Evolutionary conservation across 2,888 invertebrate genomes (phyloP).

Genomic region (Eutolmus rufibarbis): DNA sequence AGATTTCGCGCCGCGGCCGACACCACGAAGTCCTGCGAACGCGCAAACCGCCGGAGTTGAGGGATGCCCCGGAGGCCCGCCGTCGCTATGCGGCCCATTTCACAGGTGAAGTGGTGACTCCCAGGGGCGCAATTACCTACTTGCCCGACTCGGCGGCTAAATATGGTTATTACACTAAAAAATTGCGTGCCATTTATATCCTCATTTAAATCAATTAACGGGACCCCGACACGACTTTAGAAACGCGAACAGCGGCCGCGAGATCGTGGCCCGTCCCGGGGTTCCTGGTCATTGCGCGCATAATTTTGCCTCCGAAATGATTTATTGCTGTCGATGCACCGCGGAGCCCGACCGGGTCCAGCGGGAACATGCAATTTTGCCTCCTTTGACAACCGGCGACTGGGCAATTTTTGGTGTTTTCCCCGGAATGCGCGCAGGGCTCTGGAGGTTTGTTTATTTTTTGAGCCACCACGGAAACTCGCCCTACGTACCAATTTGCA

Average conservation of each 20-base stretch:
- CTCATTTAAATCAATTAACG: conserved; percentile 48
- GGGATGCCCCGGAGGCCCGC: background rate
- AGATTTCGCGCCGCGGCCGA: background rate
- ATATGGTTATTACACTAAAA: conserved; percentile 42
- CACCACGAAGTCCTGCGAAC: background rate
- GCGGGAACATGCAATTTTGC: conserved; percentile 8
- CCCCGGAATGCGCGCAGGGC: background rate
- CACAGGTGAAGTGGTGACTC: conserved; percentile 24
- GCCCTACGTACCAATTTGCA: conserved; percentile 9
- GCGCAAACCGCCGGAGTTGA: background rate
- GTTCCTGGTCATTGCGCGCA: background rate
- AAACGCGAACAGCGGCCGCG: conserved; percentile 35
- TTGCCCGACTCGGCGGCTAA: conserved; percentile 20
- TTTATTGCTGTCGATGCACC: conserved; percentile 30
- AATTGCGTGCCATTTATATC: conserved; percentile 47
- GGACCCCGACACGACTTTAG: conserved; percentile 33
- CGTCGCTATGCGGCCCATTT: background rate
- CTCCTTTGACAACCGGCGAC: conserved; percentile 24
- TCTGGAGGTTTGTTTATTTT: background rate
- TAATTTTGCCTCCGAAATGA: conserved; percentile 34
- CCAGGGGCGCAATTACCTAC: conserved; percentile 32
- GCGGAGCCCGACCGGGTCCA: background rate
- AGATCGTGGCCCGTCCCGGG: conserved; percentile 11
- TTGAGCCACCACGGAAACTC: background rate
- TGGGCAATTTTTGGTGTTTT: background rate